Conservation (phyloP, 2,113 vertebrate genomes). For the Triplophysa tibetana region DNA sequence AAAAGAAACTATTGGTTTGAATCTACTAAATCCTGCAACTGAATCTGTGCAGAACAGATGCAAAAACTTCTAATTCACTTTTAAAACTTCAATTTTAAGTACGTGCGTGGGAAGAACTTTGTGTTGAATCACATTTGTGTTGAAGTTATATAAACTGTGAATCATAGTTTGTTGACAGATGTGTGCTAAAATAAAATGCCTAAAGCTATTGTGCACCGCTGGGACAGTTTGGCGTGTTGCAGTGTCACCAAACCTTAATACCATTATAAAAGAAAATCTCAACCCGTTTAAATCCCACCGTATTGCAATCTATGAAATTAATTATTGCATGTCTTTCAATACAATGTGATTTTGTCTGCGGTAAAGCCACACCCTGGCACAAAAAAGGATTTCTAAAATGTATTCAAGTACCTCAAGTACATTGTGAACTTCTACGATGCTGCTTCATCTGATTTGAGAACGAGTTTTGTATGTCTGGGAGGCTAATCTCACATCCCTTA, state of each 20-base stretch:
- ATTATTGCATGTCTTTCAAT: neutral
- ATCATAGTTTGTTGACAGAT: neutral
- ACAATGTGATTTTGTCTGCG: neutral
- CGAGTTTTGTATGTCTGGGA: neutral
- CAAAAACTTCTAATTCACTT: too few species aligned
- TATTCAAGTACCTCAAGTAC: neutral
- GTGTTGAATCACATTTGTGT: neutral
- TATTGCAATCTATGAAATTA: neutral
- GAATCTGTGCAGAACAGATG: too few species aligned
- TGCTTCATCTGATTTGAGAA: neutral
- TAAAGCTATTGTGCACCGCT: too few species aligned
- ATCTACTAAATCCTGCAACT: too few species aligned
- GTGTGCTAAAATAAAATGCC: neutral
- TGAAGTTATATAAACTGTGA: neutral
- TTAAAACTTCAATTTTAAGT: too few species aligned
- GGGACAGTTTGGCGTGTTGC: neutral
- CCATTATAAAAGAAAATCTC: neutral
- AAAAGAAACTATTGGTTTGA: too few species aligned
- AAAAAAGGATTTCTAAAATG: neutral
- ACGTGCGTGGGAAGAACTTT: too few species aligned
- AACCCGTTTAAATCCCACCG: neutral
- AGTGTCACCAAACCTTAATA: slow-evolving; percentile 1
- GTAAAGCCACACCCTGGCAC: neutral
- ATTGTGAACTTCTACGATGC: neutral
- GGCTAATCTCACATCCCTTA: neutral